Base-by-base conservation (phyloP, 2,888 invertebrate species). In the Villa cingulata region DNA sequence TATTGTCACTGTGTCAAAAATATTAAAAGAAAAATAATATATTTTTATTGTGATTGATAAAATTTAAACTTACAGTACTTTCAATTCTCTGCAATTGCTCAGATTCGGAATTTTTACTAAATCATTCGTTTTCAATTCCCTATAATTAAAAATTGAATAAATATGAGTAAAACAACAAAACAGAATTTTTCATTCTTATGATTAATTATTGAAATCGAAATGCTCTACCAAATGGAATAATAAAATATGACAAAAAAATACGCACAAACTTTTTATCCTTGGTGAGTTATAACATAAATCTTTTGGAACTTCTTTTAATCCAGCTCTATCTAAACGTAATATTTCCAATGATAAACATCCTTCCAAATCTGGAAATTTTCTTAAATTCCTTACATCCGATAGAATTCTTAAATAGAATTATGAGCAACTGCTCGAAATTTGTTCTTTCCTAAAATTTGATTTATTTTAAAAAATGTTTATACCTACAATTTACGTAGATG, bases 51-150 rank as follows among this genome's bases (percentile, higher is more conserved):
- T n/a, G n/a, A n/a, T n/a, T n/a, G n/a, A 32, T n/a, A 17, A 36
- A 42, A 10, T 46, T 23, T 17, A 34, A 41, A 49, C 46, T 85
- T 73, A 90, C 89, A 90, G 74, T 62, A 89, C 81, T 65, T 85
- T 77, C 63, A 94, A 80, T 62, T 89, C 84, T 55, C 74, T 74
- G 72, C 94, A 95, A 55, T 75, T 75, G 55, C 73, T 75, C 60
- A 94, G 74, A 57, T 83, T 79, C 41, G 94, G 92, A 59, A 94
- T 72, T 50, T 70, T 70, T 48, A 74, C 74, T 59, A 95, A 72
- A 58, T 75, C 75, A 73, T 94, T 95, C 38, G 85, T 86, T 70
- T 90, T 87, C 59, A 89, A 72, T 68, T 89, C 87, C 61, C 90
- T 90, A 73, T 40, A n/a, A n/a, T n/a, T n/a, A n/a, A n/a, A n/a